Base-by-base conservation (phyloP, 2,888 invertebrate species). In the Drosophila putrida region DNA sequence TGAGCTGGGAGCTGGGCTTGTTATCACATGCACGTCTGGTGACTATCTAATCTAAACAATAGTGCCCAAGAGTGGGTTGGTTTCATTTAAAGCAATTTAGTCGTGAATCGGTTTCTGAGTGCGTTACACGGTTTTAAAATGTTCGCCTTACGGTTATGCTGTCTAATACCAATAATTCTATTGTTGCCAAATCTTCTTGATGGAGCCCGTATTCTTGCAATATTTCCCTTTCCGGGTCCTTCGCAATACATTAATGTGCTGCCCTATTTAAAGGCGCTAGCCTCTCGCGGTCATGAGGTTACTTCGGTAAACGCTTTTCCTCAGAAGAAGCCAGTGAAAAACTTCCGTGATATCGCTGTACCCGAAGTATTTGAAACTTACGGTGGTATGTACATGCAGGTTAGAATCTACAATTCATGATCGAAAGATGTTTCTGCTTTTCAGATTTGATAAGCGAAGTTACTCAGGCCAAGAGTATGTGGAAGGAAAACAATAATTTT, bases 231-330 rank as follows among this genome's bases (percentile, higher is more conserved):
- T 68, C 79, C 90, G 4, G 90, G 90, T 3, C 90, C 90, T 4
- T 90, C 90, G 13, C 91, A 90, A 33, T 92, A 92, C 59, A 90
- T 91, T 4, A 82, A 91, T 49, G 91, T 80, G 1, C 44, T 83
- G 43, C 75, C 91, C 0, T 75, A 91, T 47, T 71, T 92, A 36
- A 90, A 90, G 39, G 88, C 72, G 2, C 78, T 93, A 3, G 91
- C 91, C 0, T 73, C 81, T 1, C 80, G 89, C 0, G 93, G 93
- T 0, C 93, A 93, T 66, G 80, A 93, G 11, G 82, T 93, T 0
- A 92, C 91, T 4, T 89, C 91, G 0, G 80, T 92, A 2, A 89
- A 89, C 27, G 89, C 90, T 0, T 91, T 90, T 79, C 91, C 91
- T 0, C 86, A 88, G 47, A 88, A 90, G 51, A 75, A 82, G 4